phyloP scores from a whole-genome alignment of 2,113 vertebrate species.

The Channa maculata region DNA sequence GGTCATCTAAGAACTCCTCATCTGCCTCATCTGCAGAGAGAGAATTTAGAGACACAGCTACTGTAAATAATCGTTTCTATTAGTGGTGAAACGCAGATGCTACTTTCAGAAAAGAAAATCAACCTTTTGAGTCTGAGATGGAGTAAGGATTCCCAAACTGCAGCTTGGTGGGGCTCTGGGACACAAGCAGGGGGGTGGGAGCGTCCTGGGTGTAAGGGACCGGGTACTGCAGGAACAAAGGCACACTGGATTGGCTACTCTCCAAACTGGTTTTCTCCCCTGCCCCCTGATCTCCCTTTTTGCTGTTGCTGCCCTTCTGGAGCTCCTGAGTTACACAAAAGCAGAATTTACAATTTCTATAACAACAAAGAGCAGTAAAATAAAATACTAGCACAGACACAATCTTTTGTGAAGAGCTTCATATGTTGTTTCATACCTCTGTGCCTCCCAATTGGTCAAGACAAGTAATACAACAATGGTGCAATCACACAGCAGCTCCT shows the following conservation, averaged over 20 bases:
- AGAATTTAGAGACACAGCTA: background rate
- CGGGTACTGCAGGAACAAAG: constrained; percentile 84
- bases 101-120: constrained; percentile 1
- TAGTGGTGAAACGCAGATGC: too few species aligned
- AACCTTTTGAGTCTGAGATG: constrained; percentile 88
- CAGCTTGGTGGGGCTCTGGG: constrained; percentile 86
- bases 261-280: constrained; percentile 77
- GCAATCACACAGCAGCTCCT: constrained; percentile 37
- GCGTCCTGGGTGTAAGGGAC: constrained; percentile 86
- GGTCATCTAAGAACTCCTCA: constrained; percentile 92
- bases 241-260: constrained; percentile 75
- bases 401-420: background rate
- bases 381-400: background rate
- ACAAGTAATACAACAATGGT: constrained; percentile 45
- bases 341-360: background rate
- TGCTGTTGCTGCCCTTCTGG: constrained; percentile 81
- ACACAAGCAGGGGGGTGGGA: constrained; percentile 83
- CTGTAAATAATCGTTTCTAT: background rate
- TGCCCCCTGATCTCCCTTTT: constrained; percentile 80
- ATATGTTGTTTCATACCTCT: constrained; percentile 32
- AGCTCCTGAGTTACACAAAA: constrained; percentile 81
- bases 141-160: constrained; percentile 95
- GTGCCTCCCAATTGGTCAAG: constrained; percentile 23
- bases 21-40: constrained; percentile 88
- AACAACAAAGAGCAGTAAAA: constrained; percentile 16